phyloP scores from a whole-genome alignment of 2,113 vertebrate species.

The Indicator indicator region DNA sequence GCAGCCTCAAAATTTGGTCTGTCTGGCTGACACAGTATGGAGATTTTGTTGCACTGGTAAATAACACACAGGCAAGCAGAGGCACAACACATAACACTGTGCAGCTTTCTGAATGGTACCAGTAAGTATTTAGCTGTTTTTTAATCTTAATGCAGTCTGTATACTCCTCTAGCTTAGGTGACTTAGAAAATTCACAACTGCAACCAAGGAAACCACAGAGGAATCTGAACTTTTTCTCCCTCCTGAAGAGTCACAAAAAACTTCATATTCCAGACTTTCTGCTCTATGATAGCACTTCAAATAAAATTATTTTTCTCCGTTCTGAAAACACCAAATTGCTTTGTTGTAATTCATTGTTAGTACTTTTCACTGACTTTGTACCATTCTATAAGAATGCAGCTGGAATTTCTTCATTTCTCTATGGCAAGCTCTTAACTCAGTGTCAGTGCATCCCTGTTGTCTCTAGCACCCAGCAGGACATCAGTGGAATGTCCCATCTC shows the following conservation, averaged over 20 bases:
- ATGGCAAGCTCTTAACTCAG: not conserved
- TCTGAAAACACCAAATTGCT: not conserved
- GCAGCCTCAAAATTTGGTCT: not conserved
- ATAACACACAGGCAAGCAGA: not conserved
- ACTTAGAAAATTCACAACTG: not conserved
- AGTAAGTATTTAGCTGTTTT: not conserved
- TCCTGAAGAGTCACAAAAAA: not conserved
- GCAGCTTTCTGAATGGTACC: not conserved
- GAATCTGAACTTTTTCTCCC: not conserved
- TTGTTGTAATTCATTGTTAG: not conserved
- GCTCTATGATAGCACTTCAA: not conserved
- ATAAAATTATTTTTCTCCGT: not conserved
- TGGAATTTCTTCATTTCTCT: not conserved
- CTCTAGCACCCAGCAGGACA: not conserved
- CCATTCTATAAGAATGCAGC: not conserved
- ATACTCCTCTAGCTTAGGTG: not conserved
- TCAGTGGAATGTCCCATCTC: rapidly evolving
- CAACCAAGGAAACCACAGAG: not conserved
- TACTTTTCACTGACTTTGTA: not conserved
- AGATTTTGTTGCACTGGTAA: not conserved
- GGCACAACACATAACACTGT: not conserved
- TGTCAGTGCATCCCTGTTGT: not conserved
- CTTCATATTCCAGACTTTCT: not conserved
- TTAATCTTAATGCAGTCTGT: not conserved
- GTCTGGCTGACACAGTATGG: not conserved